These are phyloP conservation scores for Platynereis dumerilii DNA, from an alignment of 2,888 invertebrate species.

Conservation along the genomic window DNA sequence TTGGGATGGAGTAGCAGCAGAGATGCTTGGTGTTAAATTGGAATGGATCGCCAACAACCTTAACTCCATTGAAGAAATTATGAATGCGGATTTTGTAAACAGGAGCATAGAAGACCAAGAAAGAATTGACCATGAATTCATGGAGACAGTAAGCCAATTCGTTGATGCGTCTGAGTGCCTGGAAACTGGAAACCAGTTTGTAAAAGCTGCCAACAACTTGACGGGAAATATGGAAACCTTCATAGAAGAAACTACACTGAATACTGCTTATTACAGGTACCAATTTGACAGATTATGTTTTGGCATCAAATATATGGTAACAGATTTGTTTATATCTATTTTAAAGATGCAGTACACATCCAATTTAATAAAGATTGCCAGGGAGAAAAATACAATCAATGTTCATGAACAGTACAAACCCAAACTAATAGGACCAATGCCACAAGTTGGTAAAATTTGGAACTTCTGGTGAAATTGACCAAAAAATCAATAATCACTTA, in stretches of 20 bases:
- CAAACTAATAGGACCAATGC: no score
- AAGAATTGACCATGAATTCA: background rate
- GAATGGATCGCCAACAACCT: background rate
- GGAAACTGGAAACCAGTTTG: conserved; percentile 5
- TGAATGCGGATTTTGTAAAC: conserved; percentile 18
- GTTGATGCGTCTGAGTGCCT: background rate
- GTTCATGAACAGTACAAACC: no score
- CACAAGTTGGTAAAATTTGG: no score
- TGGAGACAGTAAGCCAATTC: background rate
- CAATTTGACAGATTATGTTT: no score
- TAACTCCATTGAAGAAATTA: background rate
- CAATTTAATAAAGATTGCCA: no score
- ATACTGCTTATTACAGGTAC: conserved; percentile 10
- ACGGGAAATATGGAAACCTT: background rate
- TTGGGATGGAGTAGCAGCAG: background rate
- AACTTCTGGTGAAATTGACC: no score
- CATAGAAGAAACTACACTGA: background rate
- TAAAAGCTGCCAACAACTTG: background rate
- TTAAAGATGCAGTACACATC: no score
- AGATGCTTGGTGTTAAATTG: background rate
- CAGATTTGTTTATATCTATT: no score
- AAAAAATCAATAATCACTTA: no score
- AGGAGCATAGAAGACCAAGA: background rate
- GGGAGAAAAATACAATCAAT: no score
- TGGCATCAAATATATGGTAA: no score